Evolutionary conservation across 1,140 invertebrate genomes (phyloP), one percentile per base, ranked within the genome.

Genomic region (Notospermus geniculatus): DNA sequence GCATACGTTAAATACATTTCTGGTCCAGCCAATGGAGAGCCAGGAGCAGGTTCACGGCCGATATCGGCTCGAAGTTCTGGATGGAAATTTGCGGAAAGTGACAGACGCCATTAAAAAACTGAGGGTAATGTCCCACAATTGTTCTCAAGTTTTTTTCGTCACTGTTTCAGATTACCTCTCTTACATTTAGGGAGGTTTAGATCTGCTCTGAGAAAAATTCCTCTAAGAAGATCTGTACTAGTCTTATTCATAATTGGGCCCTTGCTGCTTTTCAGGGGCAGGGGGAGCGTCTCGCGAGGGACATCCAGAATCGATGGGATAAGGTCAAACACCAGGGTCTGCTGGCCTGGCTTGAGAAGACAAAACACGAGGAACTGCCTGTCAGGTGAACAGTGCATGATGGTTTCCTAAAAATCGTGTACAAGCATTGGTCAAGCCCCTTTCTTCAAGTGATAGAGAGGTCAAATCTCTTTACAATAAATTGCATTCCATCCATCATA

Each of bases 221-320:
- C 15, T 15, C 32, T 15, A 4, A 15, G 32, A 36, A 36, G 15
- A 36, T 36, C 15, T 36, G 15, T 36, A 4, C 32, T 36, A 36
- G 32, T 4, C 4, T 7, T 7, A 36, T 36, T 36, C 32, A 36
- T 36, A n/a, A n/a, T n/a, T 43, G 11, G 11, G 39, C 11, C 11
- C 19, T 13, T 43, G 11, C 39, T 11, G 11, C 11, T 13, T 64
- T 63, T 11, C 54, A 75, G 73, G 68, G 72, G 25, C 65, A 61
- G 22, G 30, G 68, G 22, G 61, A 69, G 13, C 55, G 41, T n/a
- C 39, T 72, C 13, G 64, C 59, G 30, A 54, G 30, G 22, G 71
- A 76, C 19, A 62, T 76, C 1, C 50, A 63, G 23, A 56, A 50
- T 19, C 71, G 71, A 28, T 80, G 78, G 79, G 77, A 79, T 19